Conservation (phyloP, 2,888 invertebrate species). For the Alviniconcha strummeri region DNA sequence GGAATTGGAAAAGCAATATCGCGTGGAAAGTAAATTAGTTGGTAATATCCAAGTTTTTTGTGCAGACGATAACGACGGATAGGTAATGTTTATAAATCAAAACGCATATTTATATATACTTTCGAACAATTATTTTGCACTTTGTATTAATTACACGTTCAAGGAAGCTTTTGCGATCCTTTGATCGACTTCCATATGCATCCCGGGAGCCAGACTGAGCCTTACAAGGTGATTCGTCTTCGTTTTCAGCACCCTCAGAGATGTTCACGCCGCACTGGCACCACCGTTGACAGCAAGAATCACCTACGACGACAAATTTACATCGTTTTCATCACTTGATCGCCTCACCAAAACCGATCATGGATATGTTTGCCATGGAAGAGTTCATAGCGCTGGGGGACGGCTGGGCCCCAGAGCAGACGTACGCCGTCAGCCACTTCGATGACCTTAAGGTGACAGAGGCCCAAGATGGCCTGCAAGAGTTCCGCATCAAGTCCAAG, state of each 20-base stretch:
- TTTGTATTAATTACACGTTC: too few species aligned
- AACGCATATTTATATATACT: too few species aligned
- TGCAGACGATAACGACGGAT: too few species aligned
- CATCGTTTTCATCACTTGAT: conserved; percentile 4
- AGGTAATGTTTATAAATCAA: too few species aligned
- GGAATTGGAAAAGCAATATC: too few species aligned
- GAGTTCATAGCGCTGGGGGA: conserved; percentile 41
- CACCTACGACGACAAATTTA: conserved; percentile 5
- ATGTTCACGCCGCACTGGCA: conserved; percentile 42
- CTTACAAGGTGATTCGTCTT: too few species aligned
- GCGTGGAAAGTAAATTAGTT: too few species aligned
- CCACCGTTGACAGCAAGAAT: conserved; percentile 21
- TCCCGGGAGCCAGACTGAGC: too few species aligned
- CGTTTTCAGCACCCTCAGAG: conserved; percentile 37
- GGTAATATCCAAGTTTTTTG: too few species aligned
- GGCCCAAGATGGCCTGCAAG: conserved; percentile 37
- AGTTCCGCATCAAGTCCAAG: conserved; percentile 32
- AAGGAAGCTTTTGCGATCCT: too few species aligned
- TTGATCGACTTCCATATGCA: too few species aligned
- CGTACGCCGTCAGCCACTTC: conserved; percentile 40
- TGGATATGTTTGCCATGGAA: conserved; percentile 45
- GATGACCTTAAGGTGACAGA: conserved; percentile 40
- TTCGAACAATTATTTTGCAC: too few species aligned
- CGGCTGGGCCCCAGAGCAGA: conserved; percentile 42
- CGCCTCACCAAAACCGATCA: conserved; percentile 30